phyloP scores from a whole-genome alignment of 2,797 vertebrate genomes.

The Halcyon chelicuti region DNA sequence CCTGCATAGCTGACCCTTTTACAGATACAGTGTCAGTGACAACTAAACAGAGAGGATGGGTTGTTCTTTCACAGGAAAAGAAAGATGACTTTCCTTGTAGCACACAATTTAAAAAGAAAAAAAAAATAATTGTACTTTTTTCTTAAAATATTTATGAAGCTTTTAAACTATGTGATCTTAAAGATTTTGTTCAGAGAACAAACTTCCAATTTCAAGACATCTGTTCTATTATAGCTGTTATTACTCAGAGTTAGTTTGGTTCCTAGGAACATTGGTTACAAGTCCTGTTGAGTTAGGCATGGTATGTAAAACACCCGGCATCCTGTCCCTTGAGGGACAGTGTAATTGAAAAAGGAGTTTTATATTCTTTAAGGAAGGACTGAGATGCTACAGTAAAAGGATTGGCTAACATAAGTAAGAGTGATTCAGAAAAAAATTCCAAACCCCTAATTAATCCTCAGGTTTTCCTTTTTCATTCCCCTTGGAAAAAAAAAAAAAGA shows the following conservation, averaged over 20 bases:
- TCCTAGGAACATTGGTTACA: not conserved
- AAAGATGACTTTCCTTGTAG: not conserved
- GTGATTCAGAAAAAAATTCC: not conserved
- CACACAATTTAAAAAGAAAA: not conserved
- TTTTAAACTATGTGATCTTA: not conserved
- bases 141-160: not conserved
- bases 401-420: not conserved
- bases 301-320: slow-evolving; percentile 5
- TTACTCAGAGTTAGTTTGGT: not conserved
- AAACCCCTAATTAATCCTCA: not conserved
- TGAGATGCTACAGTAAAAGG: not conserved
- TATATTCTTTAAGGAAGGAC: not conserved
- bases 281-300: not conserved
- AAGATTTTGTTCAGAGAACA: not conserved
- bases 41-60: not conserved
- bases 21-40: not conserved
- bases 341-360: slow-evolving; percentile 22
- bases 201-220: not conserved
- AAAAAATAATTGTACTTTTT: not conserved
- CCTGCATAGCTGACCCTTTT: not conserved
- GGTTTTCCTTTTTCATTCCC: slow-evolving; percentile 49
- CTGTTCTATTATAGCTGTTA: not conserved
- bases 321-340: not conserved
- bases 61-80: not conserved
- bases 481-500: not conserved